phyloP scores from a whole-genome alignment of 2,113 vertebrate species.

The Neofelis nebulosa region DNA sequence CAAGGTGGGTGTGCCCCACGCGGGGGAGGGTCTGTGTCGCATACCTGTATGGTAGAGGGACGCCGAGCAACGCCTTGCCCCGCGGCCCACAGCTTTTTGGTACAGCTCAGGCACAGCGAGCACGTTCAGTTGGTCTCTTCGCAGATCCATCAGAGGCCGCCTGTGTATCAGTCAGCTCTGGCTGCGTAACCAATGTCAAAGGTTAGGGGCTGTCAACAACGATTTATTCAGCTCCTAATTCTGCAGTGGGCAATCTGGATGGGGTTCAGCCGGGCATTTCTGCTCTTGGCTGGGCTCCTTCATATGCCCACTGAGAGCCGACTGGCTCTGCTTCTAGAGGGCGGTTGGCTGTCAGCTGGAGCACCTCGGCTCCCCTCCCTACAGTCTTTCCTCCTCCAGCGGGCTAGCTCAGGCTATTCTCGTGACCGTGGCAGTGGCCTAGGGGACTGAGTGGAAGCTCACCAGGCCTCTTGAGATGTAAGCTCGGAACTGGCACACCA shows the following conservation, averaged over 20 bases:
- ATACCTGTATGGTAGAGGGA: neutral
- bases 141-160: neutral
- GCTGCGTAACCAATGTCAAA: neutral
- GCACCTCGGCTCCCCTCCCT: neutral
- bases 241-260: neutral
- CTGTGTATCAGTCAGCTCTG: neutral
- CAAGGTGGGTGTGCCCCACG: conserved; percentile 86
- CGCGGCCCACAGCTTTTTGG: neutral
- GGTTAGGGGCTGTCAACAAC: neutral
- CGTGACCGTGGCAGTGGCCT: neutral
- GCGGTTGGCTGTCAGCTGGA: too few relatives aligned
- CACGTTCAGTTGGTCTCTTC: neutral
- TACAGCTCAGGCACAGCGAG: neutral
- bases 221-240: neutral
- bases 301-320: neutral
- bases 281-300: neutral
- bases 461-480: neutral
- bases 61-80: neutral
- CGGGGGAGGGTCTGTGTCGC: neutral
- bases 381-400: neutral
- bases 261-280: neutral
- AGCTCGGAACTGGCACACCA: neutral
- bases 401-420: neutral
- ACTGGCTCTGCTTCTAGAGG: neutral
- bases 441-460: neutral